phyloP scores from a whole-genome alignment of 2,797 vertebrate species.

The Micropoecilia bifurca region DNA sequence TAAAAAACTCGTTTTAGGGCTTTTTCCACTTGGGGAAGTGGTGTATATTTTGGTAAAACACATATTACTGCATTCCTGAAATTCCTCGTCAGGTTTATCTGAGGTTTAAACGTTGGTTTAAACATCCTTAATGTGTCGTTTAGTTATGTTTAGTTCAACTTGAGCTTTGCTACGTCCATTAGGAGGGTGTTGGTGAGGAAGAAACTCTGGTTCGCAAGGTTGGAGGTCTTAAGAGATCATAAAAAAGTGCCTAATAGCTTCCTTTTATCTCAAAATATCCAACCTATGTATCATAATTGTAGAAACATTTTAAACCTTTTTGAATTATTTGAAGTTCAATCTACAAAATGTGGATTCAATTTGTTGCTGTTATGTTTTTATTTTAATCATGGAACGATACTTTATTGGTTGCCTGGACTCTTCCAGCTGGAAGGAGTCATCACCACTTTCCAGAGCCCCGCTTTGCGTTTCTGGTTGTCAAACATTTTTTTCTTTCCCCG shows the following conservation, averaged over 20 bases:
- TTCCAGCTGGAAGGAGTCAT: constrained; percentile 21
- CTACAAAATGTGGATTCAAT: not conserved
- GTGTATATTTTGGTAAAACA: not conserved
- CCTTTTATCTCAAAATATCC: not conserved
- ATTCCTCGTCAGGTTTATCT: not conserved
- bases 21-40: not conserved
- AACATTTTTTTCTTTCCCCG: constrained; percentile 2
- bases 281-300: not conserved
- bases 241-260: not conserved
- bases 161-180: not conserved
- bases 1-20: not conserved
- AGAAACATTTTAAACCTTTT: too few species aligned
- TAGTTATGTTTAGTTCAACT: not conserved
- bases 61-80: not conserved
- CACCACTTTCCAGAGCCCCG: constrained; percentile 20
- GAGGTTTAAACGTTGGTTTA: not conserved
- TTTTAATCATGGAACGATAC: not conserved
- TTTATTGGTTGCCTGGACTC: constrained; percentile 6
- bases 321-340: not conserved
- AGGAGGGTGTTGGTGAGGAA: not conserved
- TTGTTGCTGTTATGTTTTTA: not conserved
- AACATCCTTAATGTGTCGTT: not conserved
- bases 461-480: constrained; percentile 19
- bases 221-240: not conserved
- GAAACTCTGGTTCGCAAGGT: not conserved